Evolutionary conservation across 2,113 vertebrate species (phyloP).

Genomic region (Dromas ardeola): DNA sequence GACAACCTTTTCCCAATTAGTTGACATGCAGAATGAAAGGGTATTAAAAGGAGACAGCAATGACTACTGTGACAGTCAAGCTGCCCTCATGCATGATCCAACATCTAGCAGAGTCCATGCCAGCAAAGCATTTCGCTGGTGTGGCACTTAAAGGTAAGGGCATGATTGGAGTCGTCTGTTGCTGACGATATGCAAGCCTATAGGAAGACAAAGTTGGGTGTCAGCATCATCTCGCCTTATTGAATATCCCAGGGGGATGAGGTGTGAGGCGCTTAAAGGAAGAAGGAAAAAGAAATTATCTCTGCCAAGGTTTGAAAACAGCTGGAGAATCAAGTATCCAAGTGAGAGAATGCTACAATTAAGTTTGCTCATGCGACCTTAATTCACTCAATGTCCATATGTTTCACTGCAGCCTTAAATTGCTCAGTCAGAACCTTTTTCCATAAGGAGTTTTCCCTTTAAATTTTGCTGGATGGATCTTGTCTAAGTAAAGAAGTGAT

Average conservation of each 20-base stretch:
- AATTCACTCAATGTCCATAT: not conserved
- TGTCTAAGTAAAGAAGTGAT: not conserved
- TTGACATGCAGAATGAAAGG: not conserved
- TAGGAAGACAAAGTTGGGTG: not conserved
- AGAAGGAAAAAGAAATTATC: not conserved
- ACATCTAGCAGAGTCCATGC: not conserved
- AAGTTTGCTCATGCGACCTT: not conserved
- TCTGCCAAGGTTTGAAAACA: not conserved
- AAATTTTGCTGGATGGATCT: not conserved
- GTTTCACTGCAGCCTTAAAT: not conserved
- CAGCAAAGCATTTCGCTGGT: not conserved
- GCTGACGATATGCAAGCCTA: not conserved
- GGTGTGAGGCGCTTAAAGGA: not conserved
- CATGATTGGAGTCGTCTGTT: fast-evolving
- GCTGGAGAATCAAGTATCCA: not conserved
- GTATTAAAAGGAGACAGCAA: not conserved
- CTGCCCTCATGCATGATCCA: not conserved
- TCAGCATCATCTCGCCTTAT: not conserved
- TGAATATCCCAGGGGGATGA: not conserved
- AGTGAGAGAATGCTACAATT: not conserved
- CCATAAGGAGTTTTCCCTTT: not conserved
- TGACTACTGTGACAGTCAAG: not conserved
- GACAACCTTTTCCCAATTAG: not conserved
- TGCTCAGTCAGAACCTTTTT: not conserved
- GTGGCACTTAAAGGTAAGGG: too few relatives aligned